Evolutionary conservation across 2,888 invertebrate species (phyloP).

Genomic region (Smittia sp.): DNA sequence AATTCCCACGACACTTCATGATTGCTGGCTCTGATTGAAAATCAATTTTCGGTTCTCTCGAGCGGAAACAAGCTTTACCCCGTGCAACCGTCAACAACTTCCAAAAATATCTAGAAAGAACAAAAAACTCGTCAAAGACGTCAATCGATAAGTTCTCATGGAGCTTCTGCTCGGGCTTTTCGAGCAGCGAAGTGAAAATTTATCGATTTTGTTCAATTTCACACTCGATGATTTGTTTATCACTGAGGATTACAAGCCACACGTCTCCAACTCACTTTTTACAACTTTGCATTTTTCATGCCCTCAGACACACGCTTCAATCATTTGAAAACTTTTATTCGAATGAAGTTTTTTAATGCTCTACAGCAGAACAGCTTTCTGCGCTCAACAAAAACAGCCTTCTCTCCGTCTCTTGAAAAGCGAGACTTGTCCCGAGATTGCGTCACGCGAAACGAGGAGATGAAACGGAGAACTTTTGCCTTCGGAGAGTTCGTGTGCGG

Average conservation of each 20-base stretch:
- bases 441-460: no score
- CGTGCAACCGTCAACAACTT: conserved; percentile 4
- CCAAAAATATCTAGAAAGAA: conserved; percentile 12
- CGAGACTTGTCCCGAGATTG: no score
- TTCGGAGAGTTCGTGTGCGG: no score
- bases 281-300: neutral
- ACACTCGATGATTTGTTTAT: neutral
- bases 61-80: neutral
- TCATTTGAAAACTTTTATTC: neutral
- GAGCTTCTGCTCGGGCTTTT: neutral
- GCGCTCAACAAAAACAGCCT: conserved; percentile 6
- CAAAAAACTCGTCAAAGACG: neutral
- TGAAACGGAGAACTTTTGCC: no score
- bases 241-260: neutral
- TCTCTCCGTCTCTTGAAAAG: conserved; percentile 6
- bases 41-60: neutral
- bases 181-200: neutral
- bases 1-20: neutral
- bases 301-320: neutral
- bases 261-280: conserved; percentile 6
- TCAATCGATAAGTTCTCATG: conserved; percentile 20
- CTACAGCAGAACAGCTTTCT: neutral
- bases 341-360: conserved; percentile 8
- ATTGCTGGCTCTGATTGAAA: neutral
- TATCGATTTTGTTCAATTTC: conserved; percentile 18